Evolutionary conservation across 2,113 vertebrate species (phyloP), one percentile per base, ranked within the genome.

Genomic region (Mesocricetus auratus): DNA sequence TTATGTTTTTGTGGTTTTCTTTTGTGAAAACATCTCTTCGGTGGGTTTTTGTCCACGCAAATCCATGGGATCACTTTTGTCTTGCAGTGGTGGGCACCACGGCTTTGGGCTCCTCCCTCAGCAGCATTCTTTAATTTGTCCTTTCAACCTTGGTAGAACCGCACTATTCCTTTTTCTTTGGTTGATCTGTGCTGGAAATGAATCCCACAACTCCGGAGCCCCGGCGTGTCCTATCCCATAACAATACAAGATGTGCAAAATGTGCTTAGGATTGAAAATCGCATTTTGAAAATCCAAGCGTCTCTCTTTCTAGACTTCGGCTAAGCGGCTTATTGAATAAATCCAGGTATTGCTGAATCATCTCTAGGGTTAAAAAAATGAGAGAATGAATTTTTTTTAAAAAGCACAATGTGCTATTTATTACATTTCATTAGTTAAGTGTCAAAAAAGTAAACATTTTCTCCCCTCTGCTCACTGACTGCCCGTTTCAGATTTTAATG

Each of bases 361-460:
- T 97, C 93, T 92, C 95, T 77, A 39, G 94, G 81, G 71, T 45
- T 58, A 62, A 86, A 91, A 89, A 86, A 71, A 60, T 45, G 16
- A 89, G 17, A 83, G 39, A 53, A 82, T 58, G 19, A 64, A 42
- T 53, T 60, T 16, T 82, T 87, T 60, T 45, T 47, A 77, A 42
- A 93, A 69, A 95, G 96, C 45, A 39, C 8, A 62, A 81, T 97
- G 96, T 97, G 82, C 62, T 96, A 97, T 97, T 97, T 97, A 94
- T 96, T 97, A 85, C 47, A 95, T 98, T 96, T 96, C 94, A 98
- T 97, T 98, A 96, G 97, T 96, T 96, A 97, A 98, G 87, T 95
- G 96, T 98, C 86, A 97, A 93, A 97, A 97, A 97, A 97, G 97
- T 93, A 97, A 98, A 97, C 96, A 97, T 97, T 97, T 97, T 98